A percentile compares a stretch with the other conserved stretches of the same genome.
These are phyloP conservation scores for Porites divaricata DNA, from an alignment of 92 coral and sea anemone genomes.

Conservation along the genomic window DNA sequence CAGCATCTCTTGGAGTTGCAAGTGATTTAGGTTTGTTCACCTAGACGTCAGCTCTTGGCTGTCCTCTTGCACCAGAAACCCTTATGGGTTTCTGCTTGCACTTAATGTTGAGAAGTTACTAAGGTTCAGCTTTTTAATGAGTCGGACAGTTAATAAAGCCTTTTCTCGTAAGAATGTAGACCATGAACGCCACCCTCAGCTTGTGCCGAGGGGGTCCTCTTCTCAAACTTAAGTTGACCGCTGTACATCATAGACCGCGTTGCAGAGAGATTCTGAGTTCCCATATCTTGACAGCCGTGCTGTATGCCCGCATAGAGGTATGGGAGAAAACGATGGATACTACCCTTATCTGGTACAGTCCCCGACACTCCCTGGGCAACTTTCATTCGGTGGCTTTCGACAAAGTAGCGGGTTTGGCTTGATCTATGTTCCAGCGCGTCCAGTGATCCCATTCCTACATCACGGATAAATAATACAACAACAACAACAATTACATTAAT, in stretches of 20 bases:
- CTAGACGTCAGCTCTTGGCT: too few relatives aligned
- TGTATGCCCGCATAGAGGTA: slow-evolving; percentile 86
- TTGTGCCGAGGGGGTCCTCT: slow-evolving; percentile 82
- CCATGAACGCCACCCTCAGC: slow-evolving; percentile 93
- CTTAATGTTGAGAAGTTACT: too few relatives aligned
- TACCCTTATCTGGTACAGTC: slow-evolving; percentile 94
- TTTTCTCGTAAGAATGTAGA: slow-evolving; percentile 92
- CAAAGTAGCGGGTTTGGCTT: slow-evolving; percentile 95
- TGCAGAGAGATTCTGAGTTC: slow-evolving; percentile 75
- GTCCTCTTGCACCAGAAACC: too few relatives aligned
- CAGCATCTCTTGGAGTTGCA: too few relatives aligned
- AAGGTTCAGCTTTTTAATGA: too few relatives aligned
- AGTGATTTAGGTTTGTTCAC: too few relatives aligned
- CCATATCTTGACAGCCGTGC: slow-evolving; percentile 99
- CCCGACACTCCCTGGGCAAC: slow-evolving; percentile 99
- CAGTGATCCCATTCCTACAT: slow-evolving; percentile 94
- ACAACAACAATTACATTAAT: not conserved
- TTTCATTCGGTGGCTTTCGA: slow-evolving; percentile 80
- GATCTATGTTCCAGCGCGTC: slow-evolving; percentile 92
- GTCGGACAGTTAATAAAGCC: slow-evolving; percentile 49
- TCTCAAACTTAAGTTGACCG: slow-evolving; percentile 93
- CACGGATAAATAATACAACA: not conserved
- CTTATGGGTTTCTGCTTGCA: too few relatives aligned
- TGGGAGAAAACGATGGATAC: slow-evolving; percentile 86
- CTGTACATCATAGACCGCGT: slow-evolving; percentile 96